A percentile compares a stretch with the other conserved stretches of the same genome.
phyloP scores from a whole-genome alignment of 2,888 invertebrate genomes.

The Drosophila colorata region DNA sequence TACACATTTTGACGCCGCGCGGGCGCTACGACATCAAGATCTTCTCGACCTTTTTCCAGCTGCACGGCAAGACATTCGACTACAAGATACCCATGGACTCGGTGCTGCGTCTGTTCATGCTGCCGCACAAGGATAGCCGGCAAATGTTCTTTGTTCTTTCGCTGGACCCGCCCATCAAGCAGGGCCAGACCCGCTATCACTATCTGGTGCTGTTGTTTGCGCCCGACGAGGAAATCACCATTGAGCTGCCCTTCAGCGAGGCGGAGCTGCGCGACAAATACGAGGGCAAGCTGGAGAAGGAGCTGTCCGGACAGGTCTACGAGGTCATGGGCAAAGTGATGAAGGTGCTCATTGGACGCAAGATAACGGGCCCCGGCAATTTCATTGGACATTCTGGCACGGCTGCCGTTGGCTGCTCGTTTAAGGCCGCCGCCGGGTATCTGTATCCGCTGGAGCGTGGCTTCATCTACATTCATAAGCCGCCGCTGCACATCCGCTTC shows the following conservation, averaged over 20 bases:
- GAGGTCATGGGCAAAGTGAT: constrained; percentile 98
- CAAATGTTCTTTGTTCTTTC: constrained; percentile 99
- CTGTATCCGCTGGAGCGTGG: constrained; percentile 98
- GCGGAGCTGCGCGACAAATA: constrained; percentile 97
- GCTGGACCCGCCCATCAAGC: constrained; percentile 99
- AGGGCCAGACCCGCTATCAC: constrained; percentile 99
- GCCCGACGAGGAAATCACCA: constrained; percentile 96
- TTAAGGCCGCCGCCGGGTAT: constrained; percentile 98
- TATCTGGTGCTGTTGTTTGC: constrained; percentile 97
- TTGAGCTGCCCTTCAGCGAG: constrained; percentile 96
- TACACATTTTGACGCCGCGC: constrained; percentile 99
- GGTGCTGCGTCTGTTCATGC: constrained; percentile 95
- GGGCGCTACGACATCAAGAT: constrained; percentile 96
- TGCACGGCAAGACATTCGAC: constrained; percentile 99
- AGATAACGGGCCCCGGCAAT: constrained; percentile 96
- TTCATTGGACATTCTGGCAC: constrained; percentile 95
- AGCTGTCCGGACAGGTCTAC: constrained; percentile 96
- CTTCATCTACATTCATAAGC: constrained; percentile 99
- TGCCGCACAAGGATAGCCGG: constrained; percentile 98
- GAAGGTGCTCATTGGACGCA: constrained; percentile 97
- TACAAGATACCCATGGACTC: constrained; percentile 99
- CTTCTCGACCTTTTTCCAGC: constrained; percentile 94
- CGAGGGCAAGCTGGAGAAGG: constrained; percentile 95
- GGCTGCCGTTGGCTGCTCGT: constrained; percentile 97
- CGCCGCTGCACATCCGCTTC: constrained; percentile 98